Percentiles rank a stretch among this genome's conserved stretches.
Conservation (phyloP, 2,888 invertebrate genomes). For the Yponomeuta malinellus region DNA sequence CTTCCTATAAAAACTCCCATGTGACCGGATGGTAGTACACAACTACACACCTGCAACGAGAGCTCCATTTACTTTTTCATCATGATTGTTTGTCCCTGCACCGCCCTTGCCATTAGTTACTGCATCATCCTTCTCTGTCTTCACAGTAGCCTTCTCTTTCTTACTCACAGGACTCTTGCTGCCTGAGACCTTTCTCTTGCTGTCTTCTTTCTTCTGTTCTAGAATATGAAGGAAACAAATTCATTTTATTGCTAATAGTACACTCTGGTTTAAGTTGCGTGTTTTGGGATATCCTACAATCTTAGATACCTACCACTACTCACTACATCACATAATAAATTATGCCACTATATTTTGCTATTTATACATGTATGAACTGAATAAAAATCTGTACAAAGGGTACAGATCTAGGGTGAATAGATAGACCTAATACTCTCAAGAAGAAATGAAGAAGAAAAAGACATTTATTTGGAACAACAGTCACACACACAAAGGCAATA, state of each 20-base stretch:
- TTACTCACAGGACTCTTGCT: background rate
- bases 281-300: constrained; percentile 21
- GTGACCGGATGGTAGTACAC: background rate
- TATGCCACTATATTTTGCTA: too few species aligned
- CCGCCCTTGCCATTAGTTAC: background rate
- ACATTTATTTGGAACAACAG: too few species aligned
- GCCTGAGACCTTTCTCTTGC: background rate
- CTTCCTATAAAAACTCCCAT: too few species aligned
- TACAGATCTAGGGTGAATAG: too few species aligned
- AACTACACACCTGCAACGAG: constrained; percentile 32
- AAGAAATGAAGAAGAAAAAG: too few species aligned
- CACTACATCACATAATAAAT: too few species aligned
- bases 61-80: background rate
- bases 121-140: background rate
- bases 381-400: too few species aligned
- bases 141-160: background rate
- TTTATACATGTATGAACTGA: too few species aligned
- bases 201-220: constrained; percentile 18
- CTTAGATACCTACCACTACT: too few species aligned
- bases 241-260: background rate
- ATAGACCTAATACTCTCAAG: too few species aligned
- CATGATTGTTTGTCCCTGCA: background rate
- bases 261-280: constrained; percentile 28
- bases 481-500: too few species aligned
- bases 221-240: background rate